Evolutionary conservation across 2,888 invertebrate species (phyloP).

Genomic region (Dryococelus australis): DNA sequence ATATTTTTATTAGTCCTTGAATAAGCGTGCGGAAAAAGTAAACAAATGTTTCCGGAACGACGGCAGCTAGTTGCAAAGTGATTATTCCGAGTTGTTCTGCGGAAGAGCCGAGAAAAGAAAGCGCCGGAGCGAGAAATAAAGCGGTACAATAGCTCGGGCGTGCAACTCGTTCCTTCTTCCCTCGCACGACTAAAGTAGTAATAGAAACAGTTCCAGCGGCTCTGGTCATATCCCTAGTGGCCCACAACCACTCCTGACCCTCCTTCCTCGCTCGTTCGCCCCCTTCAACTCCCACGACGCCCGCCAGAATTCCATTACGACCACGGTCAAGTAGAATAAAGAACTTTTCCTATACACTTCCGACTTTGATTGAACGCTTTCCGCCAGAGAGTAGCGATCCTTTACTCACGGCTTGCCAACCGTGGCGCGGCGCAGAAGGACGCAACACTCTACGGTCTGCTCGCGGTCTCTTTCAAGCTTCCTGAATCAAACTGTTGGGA

Average conservation of each 20-base stretch:
- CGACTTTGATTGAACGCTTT: slow-evolving; percentile 40
- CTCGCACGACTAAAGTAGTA: neutral
- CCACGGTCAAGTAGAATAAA: slow-evolving; percentile 29
- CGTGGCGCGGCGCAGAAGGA: neutral
- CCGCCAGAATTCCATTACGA: slow-evolving; percentile 1
- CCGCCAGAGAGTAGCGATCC: slow-evolving; percentile 39
- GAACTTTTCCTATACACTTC: slow-evolving; percentile 38
- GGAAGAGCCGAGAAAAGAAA: neutral
- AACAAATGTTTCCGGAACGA: too few species aligned
- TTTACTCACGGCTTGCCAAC: slow-evolving; percentile 39
- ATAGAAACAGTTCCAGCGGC: neutral
- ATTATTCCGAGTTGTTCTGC: too few species aligned
- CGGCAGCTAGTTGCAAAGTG: too few species aligned
- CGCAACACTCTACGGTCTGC: neutral
- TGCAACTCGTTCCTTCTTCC: neutral
- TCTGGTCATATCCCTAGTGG: neutral
- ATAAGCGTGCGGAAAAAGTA: too few species aligned
- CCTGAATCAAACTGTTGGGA: too few species aligned
- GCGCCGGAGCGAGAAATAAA: neutral
- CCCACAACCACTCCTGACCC: neutral
- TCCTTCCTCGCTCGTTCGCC: neutral
- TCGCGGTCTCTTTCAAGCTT: too few species aligned
- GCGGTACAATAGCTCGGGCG: neutral
- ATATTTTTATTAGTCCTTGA: too few species aligned
- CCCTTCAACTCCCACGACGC: neutral